Conservation (phyloP, 30 jellyfish, hydroid and myxozoan genomes). For the Turritopsis dohrnii region DNA sequence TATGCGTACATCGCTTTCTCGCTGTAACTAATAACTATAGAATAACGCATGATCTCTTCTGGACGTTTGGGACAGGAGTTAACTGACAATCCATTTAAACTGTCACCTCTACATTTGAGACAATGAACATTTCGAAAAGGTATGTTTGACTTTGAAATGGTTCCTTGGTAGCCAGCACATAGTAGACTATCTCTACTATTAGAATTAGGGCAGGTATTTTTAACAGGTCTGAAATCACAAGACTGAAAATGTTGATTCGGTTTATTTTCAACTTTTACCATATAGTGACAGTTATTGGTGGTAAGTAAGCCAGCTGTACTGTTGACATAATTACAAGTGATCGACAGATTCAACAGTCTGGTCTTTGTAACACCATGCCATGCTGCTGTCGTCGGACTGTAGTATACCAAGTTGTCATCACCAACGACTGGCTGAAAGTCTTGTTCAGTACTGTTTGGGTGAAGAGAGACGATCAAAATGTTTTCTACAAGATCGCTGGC, state of each 20-base stretch:
- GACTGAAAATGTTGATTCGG: neutral
- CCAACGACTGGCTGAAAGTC: neutral
- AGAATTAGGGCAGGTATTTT: neutral
- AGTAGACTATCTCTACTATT: neutral
- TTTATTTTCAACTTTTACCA: neutral
- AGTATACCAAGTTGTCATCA: neutral
- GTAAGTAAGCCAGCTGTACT: neutral
- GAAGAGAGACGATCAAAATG: neutral
- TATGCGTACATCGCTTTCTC: neutral
- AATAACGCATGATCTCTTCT: neutral
- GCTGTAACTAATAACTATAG: neutral
- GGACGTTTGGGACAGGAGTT: neutral
- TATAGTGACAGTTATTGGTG: neutral
- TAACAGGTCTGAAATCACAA: neutral
- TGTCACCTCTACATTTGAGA: conserved; percentile 1
- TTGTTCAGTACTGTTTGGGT: neutral
- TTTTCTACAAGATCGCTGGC: neutral
- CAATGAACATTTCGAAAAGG: neutral
- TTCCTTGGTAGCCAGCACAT: neutral
- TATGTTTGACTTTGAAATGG: neutral
- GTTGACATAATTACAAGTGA: neutral
- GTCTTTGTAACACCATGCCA: neutral
- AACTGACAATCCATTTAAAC: neutral
- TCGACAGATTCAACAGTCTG: neutral
- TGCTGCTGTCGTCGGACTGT: neutral